Conservation (phyloP, 1,140 invertebrate species). For the Cherax destructor region DNA sequence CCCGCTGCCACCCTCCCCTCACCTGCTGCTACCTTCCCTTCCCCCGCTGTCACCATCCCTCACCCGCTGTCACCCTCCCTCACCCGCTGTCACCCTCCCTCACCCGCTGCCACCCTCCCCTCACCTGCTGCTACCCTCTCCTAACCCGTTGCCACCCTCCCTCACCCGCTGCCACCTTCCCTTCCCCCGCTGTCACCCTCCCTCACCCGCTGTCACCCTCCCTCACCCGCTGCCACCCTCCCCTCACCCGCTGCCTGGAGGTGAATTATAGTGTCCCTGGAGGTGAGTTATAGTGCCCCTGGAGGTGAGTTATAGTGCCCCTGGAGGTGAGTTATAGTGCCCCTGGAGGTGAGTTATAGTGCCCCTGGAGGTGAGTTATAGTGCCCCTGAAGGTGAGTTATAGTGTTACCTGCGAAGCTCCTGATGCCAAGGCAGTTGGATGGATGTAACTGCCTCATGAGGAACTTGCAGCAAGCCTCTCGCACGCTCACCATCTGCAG, state of each 20-base stretch:
- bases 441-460: slow-evolving; percentile 84
- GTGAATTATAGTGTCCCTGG: no score
- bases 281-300: no score
- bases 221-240: neutral
- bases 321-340: no score
- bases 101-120: neutral
- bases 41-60: neutral
- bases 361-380: no score
- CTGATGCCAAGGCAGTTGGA: slow-evolving; percentile 87
- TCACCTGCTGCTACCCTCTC: neutral
- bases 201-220: no score
- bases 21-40: no score
- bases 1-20: neutral
- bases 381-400: no score
- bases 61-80: neutral
- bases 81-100: neutral
- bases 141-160: neutral
- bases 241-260: no score
- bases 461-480: slow-evolving; percentile 86
- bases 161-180: no score
- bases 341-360: no score
- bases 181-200: no score
- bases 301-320: no score
- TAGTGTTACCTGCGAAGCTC: slow-evolving; percentile 80
- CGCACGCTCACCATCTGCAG: slow-evolving; percentile 85